phyloP scores from a whole-genome alignment of 2,113 vertebrate genomes.

The Zosterops hypoxanthus region DNA sequence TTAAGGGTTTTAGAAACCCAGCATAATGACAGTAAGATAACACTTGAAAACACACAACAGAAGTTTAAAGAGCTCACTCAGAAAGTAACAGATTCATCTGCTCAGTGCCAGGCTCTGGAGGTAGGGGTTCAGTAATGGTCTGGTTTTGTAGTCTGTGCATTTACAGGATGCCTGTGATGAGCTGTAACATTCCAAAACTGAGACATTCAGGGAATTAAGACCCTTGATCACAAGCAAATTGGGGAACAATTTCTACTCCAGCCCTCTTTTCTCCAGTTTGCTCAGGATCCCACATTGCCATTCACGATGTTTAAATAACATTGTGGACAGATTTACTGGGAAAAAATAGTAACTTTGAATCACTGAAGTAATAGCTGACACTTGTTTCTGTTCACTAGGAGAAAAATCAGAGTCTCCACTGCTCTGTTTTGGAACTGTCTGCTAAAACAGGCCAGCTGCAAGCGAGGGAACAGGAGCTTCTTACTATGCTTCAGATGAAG shows the following conservation, averaged over 20 bases:
- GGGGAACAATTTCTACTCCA: neutral
- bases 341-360: neutral
- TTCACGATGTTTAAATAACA: neutral
- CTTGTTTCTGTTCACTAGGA: constrained; percentile 72
- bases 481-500: constrained; percentile 86
- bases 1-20: constrained; percentile 68
- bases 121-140: constrained; percentile 24
- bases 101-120: constrained; percentile 74
- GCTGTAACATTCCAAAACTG: neutral
- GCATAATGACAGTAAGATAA: constrained; percentile 51
- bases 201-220: neutral
- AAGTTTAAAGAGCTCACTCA: constrained; percentile 71
- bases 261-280: neutral
- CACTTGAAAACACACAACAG: constrained; percentile 65
- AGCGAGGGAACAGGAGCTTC: constrained; percentile 87
- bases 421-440: constrained; percentile 80
- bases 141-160: neutral
- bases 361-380: neutral
- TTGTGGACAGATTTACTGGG: neutral
- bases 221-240: neutral
- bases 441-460: constrained; percentile 83
- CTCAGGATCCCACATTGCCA: neutral
- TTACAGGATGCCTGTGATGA: neutral
- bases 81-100: constrained; percentile 57
- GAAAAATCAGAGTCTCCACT: constrained; percentile 82